Evolutionary conservation across 2,888 invertebrate species (phyloP), one percentile per base, ranked within the genome.

Genomic region (Heliothis peltigera): DNA sequence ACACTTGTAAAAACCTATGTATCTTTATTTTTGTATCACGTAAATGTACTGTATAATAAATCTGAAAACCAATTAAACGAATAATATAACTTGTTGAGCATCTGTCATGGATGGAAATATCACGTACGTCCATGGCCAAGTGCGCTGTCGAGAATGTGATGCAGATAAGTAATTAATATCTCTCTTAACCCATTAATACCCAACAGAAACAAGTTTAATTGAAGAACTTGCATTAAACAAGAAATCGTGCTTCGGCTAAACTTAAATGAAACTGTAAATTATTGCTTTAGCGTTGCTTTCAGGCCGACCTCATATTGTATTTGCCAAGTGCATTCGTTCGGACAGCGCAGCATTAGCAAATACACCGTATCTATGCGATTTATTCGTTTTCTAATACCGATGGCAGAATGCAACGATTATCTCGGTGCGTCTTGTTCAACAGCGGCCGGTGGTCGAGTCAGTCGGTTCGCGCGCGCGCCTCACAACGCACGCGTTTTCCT

Each of bases 371-470:
- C 90, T 88, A 83, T 87, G 87, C 86, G 89, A 88, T 90, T 91
- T 91, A 89, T 90, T 89, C 89, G 91, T 93, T 94, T 94, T 94
- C 94, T 94, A 94, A 91, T 88, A 87, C 83, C 87, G 81, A 86
- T 85, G 86, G 84, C 82, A 84, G 87, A 84, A 85, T 86, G 87
- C 87, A 87, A 84, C 65, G 77, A 86, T 87, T 86, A 86, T 84
- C 83, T 84, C 80, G 77, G 77, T 72, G 75, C 80, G 82, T 77
- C 77, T 81, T 80, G 80, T 74, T 81, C 64, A 75, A 63, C 60
- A 77, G 72, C 71, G 67, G 66, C 66, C 80, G 83, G 84, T 81
- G 65, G 70, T 64, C 62, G 56, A 67, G 77, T 75, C 87, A 92
- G 91, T 92, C 85, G 83, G 86, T 80, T 80, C 81, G 86, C 86